Conservation (phyloP, 2,113 vertebrate species). For the Salminus brasiliensis region DNA sequence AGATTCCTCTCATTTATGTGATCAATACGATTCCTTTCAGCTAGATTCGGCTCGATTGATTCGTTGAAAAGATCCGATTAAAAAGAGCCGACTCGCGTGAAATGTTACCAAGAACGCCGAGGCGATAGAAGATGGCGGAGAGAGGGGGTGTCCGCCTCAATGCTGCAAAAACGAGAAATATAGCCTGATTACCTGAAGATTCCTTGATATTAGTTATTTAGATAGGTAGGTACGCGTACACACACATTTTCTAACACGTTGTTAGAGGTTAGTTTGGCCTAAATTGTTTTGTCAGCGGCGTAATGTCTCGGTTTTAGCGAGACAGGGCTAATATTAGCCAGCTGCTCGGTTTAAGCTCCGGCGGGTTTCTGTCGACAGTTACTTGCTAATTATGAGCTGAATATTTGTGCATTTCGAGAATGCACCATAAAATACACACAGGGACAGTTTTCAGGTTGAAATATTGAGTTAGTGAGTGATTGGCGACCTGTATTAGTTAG, state of each 20-base stretch:
- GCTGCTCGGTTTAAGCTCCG: not conserved
- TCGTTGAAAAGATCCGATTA: not conserved
- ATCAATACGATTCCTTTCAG: too few species aligned
- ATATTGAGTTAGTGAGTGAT: too few species aligned
- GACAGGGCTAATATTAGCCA: not conserved
- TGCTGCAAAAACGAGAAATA: not conserved
- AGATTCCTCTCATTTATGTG: too few species aligned
- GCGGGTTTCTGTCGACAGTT: not conserved
- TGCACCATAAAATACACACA: too few species aligned
- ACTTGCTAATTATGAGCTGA: not conserved
- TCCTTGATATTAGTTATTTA: not conserved
- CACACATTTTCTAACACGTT: too few species aligned
- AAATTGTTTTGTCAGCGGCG: not conserved
- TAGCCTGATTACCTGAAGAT: not conserved
- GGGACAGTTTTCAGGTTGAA: too few species aligned
- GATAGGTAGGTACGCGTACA: conserved; percentile 34
- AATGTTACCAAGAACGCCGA: not conserved
- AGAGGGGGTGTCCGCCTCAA: conserved; percentile 15
- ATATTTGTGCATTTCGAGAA: too few species aligned
- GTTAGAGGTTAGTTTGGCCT: too few species aligned
- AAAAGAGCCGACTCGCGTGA: not conserved
- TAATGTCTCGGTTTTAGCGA: not conserved
- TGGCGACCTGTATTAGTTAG: too few species aligned
- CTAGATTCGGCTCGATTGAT: not conserved
- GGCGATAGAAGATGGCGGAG: conserved; percentile 50